Conservation (phyloP, 2,888 invertebrate genomes). For the Caenorhabditis plicata region DNA sequence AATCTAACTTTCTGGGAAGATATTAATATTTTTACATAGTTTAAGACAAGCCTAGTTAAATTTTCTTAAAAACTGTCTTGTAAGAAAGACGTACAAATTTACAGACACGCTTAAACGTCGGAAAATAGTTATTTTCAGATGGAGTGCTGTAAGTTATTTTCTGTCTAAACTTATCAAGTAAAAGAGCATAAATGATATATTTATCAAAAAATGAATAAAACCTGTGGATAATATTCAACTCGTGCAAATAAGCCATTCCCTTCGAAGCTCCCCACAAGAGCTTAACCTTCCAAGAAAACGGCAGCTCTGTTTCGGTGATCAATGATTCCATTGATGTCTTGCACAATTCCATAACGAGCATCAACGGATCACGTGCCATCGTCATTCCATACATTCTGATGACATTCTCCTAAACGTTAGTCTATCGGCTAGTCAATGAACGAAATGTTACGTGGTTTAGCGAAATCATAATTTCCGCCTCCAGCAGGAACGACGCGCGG, state of each 20-base stretch:
- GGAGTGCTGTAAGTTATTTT: no score
- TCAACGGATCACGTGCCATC: neutral
- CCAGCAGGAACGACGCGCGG: no score
- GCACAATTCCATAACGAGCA: neutral
- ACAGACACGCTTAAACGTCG: no score
- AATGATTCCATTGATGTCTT: neutral
- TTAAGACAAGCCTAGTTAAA: no score
- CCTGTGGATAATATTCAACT: neutral
- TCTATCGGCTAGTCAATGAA: neutral
- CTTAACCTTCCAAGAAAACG: neutral
- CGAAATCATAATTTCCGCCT: neutral
- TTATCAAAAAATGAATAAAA: no score
- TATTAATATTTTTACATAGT: no score
- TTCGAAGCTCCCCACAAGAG: neutral
- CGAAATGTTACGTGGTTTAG: neutral
- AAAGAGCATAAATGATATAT: no score
- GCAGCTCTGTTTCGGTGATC: neutral
- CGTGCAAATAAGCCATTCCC: neutral
- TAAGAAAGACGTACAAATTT: no score
- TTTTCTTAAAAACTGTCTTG: no score
- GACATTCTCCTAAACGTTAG: neutral
- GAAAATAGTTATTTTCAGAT: no score
- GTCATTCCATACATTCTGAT: neutral
- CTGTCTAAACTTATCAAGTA: no score
- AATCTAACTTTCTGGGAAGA: no score